Evolutionary conservation across 2,113 vertebrate species (phyloP).

Genomic region (Pao palembangensis): DNA sequence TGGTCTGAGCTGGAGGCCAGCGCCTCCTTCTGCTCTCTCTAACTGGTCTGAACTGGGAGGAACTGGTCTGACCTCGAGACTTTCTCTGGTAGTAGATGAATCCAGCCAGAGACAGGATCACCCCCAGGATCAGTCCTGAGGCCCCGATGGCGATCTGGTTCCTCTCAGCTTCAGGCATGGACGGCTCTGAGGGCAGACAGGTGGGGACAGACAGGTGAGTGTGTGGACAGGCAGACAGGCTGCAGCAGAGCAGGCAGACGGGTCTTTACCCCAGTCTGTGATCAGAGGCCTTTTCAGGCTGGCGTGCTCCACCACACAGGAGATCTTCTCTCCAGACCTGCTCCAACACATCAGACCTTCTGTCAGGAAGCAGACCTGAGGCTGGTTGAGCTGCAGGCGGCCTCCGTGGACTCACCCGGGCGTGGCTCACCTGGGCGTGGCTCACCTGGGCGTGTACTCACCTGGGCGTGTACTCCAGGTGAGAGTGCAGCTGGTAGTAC

Average conservation of each 20-base stretch:
- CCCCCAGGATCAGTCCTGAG: slow-evolving; percentile 56
- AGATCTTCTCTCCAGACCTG: slow-evolving; percentile 47
- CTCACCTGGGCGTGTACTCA: neutral
- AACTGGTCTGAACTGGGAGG: neutral
- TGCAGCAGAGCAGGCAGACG: slow-evolving; percentile 1
- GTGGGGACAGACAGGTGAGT: slow-evolving; percentile 2
- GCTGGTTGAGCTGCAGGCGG: neutral
- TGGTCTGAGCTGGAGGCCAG: too few species aligned
- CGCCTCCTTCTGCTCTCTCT: too few species aligned
- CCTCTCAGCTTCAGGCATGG: slow-evolving; percentile 44
- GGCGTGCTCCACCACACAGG: slow-evolving; percentile 47
- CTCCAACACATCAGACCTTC: neutral
- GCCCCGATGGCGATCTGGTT: slow-evolving; percentile 49
- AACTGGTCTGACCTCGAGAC: slow-evolving; percentile 23
- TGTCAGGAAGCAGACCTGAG: neutral
- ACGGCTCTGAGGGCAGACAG: slow-evolving; percentile 26
- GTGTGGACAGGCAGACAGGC: neutral
- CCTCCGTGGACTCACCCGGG: neutral
- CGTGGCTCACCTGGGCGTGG: too few species aligned
- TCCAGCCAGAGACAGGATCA: slow-evolving; percentile 56
- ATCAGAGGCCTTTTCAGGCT: slow-evolving; percentile 35
- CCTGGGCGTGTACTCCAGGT: slow-evolving; percentile 54
- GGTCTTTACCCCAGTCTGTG: slow-evolving; percentile 39
- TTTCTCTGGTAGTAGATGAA: slow-evolving; percentile 58
- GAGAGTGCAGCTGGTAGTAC: slow-evolving; percentile 54